Conservation (phyloP, 1,140 invertebrate genomes). For the Zaprionus ornatus region DNA sequence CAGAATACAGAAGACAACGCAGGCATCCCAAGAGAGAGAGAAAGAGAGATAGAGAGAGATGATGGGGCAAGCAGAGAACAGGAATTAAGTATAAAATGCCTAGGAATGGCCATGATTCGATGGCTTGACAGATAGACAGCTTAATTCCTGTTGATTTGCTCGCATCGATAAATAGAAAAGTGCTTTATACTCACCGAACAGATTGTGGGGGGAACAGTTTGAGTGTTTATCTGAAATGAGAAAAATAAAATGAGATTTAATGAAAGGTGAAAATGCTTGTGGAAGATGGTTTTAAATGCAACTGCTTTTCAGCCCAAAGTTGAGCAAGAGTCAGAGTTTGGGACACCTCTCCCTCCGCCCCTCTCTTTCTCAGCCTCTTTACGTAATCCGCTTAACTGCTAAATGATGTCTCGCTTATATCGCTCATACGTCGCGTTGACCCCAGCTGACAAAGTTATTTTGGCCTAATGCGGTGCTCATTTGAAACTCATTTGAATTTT, state of each 20-base stretch:
- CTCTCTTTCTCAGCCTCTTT: background rate
- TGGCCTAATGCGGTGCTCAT: slow-evolving; percentile 54
- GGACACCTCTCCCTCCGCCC: background rate
- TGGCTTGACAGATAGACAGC: slow-evolving; percentile 66
- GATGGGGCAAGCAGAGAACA: slow-evolving; percentile 21
- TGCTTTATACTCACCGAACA: slow-evolving; percentile 13
- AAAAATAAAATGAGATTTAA: slow-evolving; percentile 6
- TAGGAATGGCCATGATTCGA: slow-evolving; percentile 26
- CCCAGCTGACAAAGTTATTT: slow-evolving; percentile 58
- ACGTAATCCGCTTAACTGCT: slow-evolving; percentile 50
- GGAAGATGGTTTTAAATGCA: background rate
- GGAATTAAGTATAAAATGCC: slow-evolving; percentile 50
- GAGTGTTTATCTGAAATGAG: slow-evolving; percentile 10
- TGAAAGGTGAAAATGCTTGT: background rate
- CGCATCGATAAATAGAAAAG: slow-evolving; percentile 11
- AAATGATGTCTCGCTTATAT: slow-evolving; percentile 38
- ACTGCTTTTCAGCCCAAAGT: background rate
- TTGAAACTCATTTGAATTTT: slow-evolving; percentile 77
- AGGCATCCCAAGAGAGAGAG: too few relatives aligned
- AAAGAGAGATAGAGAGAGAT: slow-evolving; percentile 6
- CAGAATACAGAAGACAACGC: slow-evolving; percentile 20
- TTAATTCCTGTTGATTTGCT: slow-evolving; percentile 80
- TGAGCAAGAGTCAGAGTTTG: too few relatives aligned
- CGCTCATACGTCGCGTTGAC: slow-evolving; percentile 67
- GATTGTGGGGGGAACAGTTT: background rate